Base-by-base conservation (phyloP, 1,140 invertebrate species). In the Diabrotica undecimpunctata region DNA sequence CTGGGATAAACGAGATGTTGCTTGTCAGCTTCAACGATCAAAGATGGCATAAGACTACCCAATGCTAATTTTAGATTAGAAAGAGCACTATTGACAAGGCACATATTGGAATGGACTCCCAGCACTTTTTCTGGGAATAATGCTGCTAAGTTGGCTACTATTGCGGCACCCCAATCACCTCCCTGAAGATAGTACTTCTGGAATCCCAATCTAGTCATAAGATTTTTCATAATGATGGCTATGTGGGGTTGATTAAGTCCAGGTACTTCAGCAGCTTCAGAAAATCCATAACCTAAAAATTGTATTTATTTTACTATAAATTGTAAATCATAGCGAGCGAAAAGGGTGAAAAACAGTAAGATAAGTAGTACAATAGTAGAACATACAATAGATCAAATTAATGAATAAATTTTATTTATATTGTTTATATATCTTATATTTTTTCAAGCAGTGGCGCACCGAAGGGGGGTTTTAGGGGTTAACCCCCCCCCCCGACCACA, bases 111-210 rank as follows among this genome's bases (percentile, higher is more conserved):
- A 74, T 93, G 91, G 8, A 84, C 82, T 13, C 82, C 90, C 68
- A 86, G 71, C 2, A 92, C 82, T 51, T 87, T 87, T 14, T 92
- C 80, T 0, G 91, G 90, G 72, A 85, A 94, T 0, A 93, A 64
- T 0, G 80, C 80, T 6, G 87, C 87, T 75, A 95, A 79, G 60
- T 78, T 71, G 0, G 79, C 66, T 0, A 80, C 84, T 53, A 94
- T 85, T 0, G 84, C 6, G 0, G 85, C 74, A 0, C 92, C 92
- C 90, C 90, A 92, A 74, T 97, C 94, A 9, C 93, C 93, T 6
- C 93, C 93, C 78, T 96, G 94, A 0, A 90, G 78, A 62, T 93
- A 89, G 77, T 87, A 97, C 73, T 88, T 87, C 0, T 89, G 73
- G 74, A 86, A 85, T 0, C 91, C 91, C 0, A 97, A 80, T 54